These are phyloP conservation scores for Procavia capensis DNA, from an alignment of 2,113 vertebrate genomes.

Conservation along the genomic window DNA sequence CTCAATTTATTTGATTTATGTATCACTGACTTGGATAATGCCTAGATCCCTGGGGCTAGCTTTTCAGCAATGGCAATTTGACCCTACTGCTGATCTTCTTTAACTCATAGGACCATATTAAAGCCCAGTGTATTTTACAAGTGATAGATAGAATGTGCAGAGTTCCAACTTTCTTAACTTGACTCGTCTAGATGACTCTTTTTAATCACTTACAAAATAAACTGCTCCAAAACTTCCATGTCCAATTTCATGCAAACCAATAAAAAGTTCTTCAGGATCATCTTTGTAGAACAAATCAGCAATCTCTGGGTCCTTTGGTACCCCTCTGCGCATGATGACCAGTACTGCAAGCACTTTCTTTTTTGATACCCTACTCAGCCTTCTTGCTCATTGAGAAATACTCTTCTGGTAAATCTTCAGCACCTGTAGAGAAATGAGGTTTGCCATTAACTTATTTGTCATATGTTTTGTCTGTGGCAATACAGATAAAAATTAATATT, in stretches of 20 bases:
- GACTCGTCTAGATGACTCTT: not conserved
- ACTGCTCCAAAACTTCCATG: conserved; percentile 92
- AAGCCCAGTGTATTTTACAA: not conserved
- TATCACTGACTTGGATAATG: not conserved
- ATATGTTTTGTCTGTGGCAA: conserved; percentile 8
- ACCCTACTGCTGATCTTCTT: not conserved
- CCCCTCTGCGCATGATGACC: conserved; percentile 89
- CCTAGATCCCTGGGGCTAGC: not conserved
- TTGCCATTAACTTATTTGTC: conserved; percentile 65
- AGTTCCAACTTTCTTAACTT: not conserved
- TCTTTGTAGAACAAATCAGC: conserved; percentile 90
- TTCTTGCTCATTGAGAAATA: conserved; percentile 86
- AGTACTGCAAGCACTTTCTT: conserved; percentile 54
- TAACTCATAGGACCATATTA: not conserved
- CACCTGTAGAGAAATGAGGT: conserved; percentile 77
- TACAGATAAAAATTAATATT: conserved; percentile 32
- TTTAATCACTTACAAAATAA: conserved; percentile 89
- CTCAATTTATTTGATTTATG: not conserved
- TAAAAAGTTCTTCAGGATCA: conserved; percentile 90
- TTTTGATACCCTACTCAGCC: conserved; percentile 72
- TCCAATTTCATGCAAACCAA: conserved; percentile 91
- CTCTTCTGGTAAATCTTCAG: conserved; percentile 77
- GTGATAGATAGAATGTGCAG: not conserved
- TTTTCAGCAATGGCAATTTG: not conserved
- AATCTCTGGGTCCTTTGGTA: conserved; percentile 88